These are phyloP conservation scores for Rhopalosiphum padi DNA, from an alignment of 1,140 invertebrate genomes.

Conservation along the genomic window DNA sequence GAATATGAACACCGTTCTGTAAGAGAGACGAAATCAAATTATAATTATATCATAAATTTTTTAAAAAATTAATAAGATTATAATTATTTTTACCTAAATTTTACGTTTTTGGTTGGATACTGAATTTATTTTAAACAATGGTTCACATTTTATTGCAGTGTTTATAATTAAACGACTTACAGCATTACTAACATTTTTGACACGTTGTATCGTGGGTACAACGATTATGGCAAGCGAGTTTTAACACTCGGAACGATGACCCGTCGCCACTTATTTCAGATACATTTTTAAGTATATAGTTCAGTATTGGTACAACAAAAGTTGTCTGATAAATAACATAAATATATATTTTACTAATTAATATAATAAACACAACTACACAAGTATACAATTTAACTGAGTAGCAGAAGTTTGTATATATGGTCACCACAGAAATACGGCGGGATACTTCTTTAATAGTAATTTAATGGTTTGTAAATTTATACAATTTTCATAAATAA, in stretches of 20 bases:
- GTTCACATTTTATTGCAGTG: constrained; percentile 75
- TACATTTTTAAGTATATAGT: constrained; percentile 65
- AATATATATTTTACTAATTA: no score
- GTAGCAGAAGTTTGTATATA: no score
- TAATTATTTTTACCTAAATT: not conserved
- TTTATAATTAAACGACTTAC: constrained; percentile 81
- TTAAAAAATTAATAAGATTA: not conserved
- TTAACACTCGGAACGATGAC: not conserved
- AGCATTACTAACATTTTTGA: constrained; percentile 85
- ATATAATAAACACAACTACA: no score
- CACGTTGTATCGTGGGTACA: constrained; percentile 89
- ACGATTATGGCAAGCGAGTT: constrained; percentile 48
- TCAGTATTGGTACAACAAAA: constrained; percentile 71
- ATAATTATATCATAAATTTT: not conserved
- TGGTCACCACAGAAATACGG: no score
- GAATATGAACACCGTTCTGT: constrained; percentile 80
- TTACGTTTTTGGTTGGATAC: constrained; percentile 57
- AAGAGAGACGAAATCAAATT: not conserved
- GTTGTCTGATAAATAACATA: no score
- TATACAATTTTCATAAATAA: no score
- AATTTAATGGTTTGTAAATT: no score
- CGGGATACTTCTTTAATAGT: no score
- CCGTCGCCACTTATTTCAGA: not conserved
- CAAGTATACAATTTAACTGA: no score
- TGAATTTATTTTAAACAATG: constrained; percentile 87